These are phyloP conservation scores for Pao palembangensis DNA, from an alignment of 2,113 vertebrate species.

Conservation along the genomic window DNA sequence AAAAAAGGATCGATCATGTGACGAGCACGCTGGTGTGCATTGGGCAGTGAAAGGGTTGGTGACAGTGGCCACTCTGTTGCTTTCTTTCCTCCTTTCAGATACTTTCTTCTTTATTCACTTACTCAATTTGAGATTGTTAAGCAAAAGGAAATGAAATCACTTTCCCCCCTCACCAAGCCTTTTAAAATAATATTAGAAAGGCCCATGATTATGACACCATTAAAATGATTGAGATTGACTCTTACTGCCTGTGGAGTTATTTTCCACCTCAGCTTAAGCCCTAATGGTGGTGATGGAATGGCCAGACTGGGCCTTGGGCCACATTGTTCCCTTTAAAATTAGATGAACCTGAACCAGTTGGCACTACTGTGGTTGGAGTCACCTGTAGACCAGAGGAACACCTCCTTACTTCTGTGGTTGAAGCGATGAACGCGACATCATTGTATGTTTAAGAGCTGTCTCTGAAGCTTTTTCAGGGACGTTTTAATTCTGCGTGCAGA, in stretches of 20 bases:
- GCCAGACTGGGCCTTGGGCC: constrained; percentile 54
- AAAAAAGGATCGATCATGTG: too few relatives aligned
- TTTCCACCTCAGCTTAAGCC: constrained; percentile 66
- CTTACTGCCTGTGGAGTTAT: constrained; percentile 68
- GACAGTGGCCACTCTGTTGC: constrained; percentile 33
- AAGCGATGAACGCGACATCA: background rate
- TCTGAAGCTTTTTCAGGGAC: background rate
- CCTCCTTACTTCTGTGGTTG: background rate
- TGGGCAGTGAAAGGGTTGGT: constrained; percentile 2
- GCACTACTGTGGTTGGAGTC: constrained; percentile 15
- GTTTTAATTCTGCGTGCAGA: background rate
- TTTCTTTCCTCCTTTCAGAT: constrained; percentile 42
- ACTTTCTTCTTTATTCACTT: constrained; percentile 51
- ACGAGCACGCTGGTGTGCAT: constrained; percentile 25
- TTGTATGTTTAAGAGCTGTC: constrained; percentile 8
- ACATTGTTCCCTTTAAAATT: constrained; percentile 60
- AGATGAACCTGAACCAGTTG: constrained; percentile 43
- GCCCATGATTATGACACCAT: constrained; percentile 67
- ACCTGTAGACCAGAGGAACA: constrained; percentile 24
- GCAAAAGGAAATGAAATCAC: constrained; percentile 63
- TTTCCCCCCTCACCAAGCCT: constrained; percentile 53
- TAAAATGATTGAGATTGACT: constrained; percentile 73
- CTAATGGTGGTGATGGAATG: constrained; percentile 67
- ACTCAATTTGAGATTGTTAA: constrained; percentile 59
- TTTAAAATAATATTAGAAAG: constrained; percentile 73